Percentiles rank a stretch among this genome's conserved stretches.
phyloP scores from a whole-genome alignment of 2,888 invertebrate species.

The Maniola hyperantus region DNA sequence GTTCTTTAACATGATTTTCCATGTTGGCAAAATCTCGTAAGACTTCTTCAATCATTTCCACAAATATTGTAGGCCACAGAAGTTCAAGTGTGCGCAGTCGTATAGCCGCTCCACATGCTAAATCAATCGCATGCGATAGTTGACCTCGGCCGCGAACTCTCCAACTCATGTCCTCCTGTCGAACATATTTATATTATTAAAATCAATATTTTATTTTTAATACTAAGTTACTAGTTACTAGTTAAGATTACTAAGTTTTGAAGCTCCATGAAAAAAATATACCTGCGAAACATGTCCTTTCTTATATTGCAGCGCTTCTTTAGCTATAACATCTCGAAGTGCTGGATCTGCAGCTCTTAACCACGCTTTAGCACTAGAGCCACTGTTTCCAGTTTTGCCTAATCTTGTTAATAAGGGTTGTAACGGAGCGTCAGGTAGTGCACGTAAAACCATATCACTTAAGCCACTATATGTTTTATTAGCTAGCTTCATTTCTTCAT shows the following conservation, averaged over 20 bases:
- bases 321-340: slow-evolving; percentile 90
- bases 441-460: slow-evolving; percentile 90
- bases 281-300: slow-evolving; percentile 82
- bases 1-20: slow-evolving; percentile 89
- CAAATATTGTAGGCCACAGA: slow-evolving; percentile 89
- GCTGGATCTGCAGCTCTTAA: slow-evolving; percentile 88
- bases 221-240: no score
- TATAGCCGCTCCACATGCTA: slow-evolving; percentile 89
- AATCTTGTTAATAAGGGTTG: slow-evolving; percentile 89
- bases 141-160: slow-evolving; percentile 89
- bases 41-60: slow-evolving; percentile 90
- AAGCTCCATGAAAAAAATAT: slow-evolving; percentile 17
- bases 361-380: slow-evolving; percentile 86
- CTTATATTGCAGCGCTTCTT: slow-evolving; percentile 92
- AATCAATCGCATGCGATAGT: slow-evolving; percentile 86
- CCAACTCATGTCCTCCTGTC: slow-evolving; percentile 87
- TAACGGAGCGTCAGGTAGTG: slow-evolving; percentile 89
- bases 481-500: slow-evolving; percentile 86
- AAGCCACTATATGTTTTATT: slow-evolving; percentile 88
- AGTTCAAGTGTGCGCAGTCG: slow-evolving; percentile 88
- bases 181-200: not conserved
- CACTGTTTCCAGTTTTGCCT: slow-evolving; percentile 79
- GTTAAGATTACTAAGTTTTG: no score
- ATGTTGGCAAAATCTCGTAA: slow-evolving; percentile 91
- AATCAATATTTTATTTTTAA: not conserved